Percentiles rank a stretch among this genome's conserved stretches.
Evolutionary conservation across 1,140 invertebrate species (phyloP).

Genomic region (Drosophila nigrodunni): DNA sequence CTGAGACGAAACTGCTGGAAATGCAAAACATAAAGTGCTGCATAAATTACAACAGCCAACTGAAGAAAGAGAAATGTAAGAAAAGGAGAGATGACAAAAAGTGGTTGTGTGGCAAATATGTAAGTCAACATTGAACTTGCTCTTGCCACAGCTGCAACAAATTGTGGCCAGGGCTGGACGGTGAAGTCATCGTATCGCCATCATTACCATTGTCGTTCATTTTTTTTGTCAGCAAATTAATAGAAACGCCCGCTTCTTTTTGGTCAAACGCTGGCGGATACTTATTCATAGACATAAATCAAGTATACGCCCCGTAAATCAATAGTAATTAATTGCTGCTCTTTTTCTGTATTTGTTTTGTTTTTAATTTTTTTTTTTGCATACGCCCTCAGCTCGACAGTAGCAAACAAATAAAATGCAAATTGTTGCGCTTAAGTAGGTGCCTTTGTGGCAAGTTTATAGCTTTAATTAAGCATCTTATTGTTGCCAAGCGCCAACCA

Average conservation of each 20-base stretch:
- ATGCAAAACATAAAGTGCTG: slow-evolving; percentile 63
- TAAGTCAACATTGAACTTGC: slow-evolving; percentile 25
- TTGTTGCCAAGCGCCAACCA: slow-evolving; percentile 12
- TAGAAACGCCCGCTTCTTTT: slow-evolving; percentile 51
- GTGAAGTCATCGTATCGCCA: slow-evolving; percentile 12
- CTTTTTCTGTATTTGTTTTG: background rate
- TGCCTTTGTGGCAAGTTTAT: slow-evolving; percentile 40
- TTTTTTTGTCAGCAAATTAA: slow-evolving; percentile 23
- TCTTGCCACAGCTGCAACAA: slow-evolving; percentile 14
- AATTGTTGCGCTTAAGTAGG: slow-evolving; percentile 6
- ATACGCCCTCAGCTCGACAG: slow-evolving; percentile 16
- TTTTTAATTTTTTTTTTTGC: slow-evolving; percentile 7
- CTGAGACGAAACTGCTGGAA: slow-evolving; percentile 64
- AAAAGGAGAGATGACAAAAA: background rate
- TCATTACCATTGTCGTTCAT: slow-evolving; percentile 1
- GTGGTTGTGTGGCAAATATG: slow-evolving; percentile 5
- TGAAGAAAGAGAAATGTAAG: background rate
- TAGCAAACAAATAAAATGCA: slow-evolving; percentile 9
- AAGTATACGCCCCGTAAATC: slow-evolving; percentile 76
- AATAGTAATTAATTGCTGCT: slow-evolving; percentile 72
- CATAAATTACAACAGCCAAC: slow-evolving; percentile 61
- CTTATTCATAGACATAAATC: slow-evolving; percentile 60
- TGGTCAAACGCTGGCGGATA: slow-evolving; percentile 42
- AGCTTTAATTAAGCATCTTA: slow-evolving; percentile 39
- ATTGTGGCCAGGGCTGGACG: background rate